Conservation (phyloP, 1,140 invertebrate species). For the Diuraphis noxia region DNA sequence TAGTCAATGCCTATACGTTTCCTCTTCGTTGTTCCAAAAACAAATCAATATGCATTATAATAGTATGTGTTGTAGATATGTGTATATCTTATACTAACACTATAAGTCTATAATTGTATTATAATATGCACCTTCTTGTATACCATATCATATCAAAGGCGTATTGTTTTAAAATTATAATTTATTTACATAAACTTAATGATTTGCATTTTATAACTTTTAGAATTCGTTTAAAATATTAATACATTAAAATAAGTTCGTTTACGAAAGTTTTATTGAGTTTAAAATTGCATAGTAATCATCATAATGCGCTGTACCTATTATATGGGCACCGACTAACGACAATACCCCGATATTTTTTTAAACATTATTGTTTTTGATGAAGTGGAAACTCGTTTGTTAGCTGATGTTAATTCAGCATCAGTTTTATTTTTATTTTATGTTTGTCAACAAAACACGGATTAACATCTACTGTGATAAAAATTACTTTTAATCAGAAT, state of each 20-base stretch:
- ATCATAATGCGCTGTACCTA: not conserved
- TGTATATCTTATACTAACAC: too few species aligned
- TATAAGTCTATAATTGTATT: too few species aligned
- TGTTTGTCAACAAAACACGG: not conserved
- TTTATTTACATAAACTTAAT: not conserved
- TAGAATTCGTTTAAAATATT: not conserved
- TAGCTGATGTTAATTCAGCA: not conserved
- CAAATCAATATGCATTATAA: not conserved
- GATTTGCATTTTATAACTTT: not conserved
- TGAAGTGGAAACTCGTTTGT: not conserved
- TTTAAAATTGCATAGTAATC: not conserved
- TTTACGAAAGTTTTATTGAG: not conserved
- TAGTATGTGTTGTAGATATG: not conserved
- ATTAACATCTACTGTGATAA: not conserved
- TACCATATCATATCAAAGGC: not conserved
- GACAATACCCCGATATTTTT: not conserved
- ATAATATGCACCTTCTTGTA: not conserved
- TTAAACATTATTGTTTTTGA: not conserved
- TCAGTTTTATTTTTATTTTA: not conserved
- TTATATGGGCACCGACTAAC: not conserved
- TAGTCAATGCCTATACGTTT: not conserved
- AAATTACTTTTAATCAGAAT: not conserved
- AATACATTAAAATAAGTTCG: not conserved
- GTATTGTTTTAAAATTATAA: not conserved
- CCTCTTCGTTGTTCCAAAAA: not conserved